Evolutionary conservation across 2,888 invertebrate species (phyloP).

Genomic region (Leptinotarsa tumamoca): DNA sequence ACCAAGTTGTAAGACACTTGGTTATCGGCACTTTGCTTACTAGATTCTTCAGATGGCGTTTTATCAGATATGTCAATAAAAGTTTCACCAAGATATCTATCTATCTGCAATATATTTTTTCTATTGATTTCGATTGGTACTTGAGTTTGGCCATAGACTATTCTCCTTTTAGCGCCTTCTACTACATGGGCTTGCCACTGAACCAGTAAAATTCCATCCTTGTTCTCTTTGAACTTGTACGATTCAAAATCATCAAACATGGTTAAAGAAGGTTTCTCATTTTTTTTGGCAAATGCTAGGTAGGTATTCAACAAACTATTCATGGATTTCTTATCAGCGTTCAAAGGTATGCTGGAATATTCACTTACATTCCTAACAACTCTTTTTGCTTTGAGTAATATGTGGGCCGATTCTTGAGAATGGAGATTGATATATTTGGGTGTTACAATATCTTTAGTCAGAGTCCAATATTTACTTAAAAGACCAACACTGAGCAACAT

Average conservation of each 20-base stretch:
- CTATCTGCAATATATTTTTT: conserved; percentile 64
- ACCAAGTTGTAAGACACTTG: conserved; percentile 72
- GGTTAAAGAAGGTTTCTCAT: conserved; percentile 57
- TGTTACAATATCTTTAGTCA: conserved; percentile 61
- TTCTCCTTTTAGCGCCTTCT: conserved; percentile 69
- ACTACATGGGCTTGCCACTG: conserved; percentile 64
- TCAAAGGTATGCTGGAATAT: conserved; percentile 64
- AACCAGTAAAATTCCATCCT: conserved; percentile 61
- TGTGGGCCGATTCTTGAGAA: conserved; percentile 69
- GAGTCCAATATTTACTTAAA: conserved; percentile 73
- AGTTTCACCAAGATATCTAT: conserved; percentile 43
- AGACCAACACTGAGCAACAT: conserved; percentile 72
- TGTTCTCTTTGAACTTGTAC: conserved; percentile 49
- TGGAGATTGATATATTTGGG: conserved; percentile 65
- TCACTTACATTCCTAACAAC: conserved; percentile 48
- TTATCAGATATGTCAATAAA: conserved; percentile 51
- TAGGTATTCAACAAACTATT: conserved; percentile 62
- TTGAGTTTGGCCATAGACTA: conserved; percentile 78
- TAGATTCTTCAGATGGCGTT: conserved; percentile 42
- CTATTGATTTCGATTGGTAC: conserved; percentile 71
- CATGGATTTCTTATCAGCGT: conserved; percentile 53
- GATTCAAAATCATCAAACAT: conserved; percentile 55
- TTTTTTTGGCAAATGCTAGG: conserved; percentile 67
- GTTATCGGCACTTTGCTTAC: conserved; percentile 47
- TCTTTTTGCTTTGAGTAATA: conserved; percentile 68